Base-by-base conservation (phyloP, 53 echinoderm and acorn worm species). In the Crossaster papposus region DNA sequence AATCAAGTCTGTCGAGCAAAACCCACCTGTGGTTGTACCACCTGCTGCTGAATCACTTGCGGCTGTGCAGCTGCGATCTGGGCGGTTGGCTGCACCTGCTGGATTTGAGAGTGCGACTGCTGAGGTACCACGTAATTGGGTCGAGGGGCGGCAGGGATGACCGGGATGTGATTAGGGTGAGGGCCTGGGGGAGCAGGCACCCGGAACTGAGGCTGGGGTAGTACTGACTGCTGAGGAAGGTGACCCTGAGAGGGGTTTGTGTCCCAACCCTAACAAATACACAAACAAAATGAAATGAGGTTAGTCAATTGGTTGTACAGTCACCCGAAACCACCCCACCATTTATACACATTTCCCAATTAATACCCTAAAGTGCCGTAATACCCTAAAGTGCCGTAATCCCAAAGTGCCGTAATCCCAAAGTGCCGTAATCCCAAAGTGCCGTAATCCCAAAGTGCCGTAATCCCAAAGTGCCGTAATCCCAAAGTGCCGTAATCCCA, bases 171-270 rank as follows among this genome's bases (percentile, higher is more conserved):
- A 65, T 35, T 90, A 3, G 82, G 77, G 35, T 64, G 71, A 33
- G 90, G 82, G 35, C 81, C 81, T 23, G 89, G 79, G 12, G 82
- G 83, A 26, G 87, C 65, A 64, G 87, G 86, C 14, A 87, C 79
- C 36, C 86, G 72, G 72, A 88, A 91, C 80, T 91, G 91, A 34
- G 91, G 50, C 81, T 86, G 91, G 14, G 83, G 84, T 84, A 84
- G 84, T 84, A 84, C 70, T 79, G 89, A 70, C 33, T 79, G 89
- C 37, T 51, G 50, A 6, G 38, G 77, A 74, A 33, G 87, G 28
- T 77, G 89, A 50, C 51, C 64, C 28, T 64, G 64, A 55, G 82
- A 20, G 63, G 90, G 83, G 38, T 70, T 64, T 51, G 80, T 52
- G 1, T 90, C 90, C 74, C 82, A 90, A 9, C 75, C 76, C 84